Conservation (phyloP, 2,797 vertebrate species). For the Onychomys arenicola region DNA sequence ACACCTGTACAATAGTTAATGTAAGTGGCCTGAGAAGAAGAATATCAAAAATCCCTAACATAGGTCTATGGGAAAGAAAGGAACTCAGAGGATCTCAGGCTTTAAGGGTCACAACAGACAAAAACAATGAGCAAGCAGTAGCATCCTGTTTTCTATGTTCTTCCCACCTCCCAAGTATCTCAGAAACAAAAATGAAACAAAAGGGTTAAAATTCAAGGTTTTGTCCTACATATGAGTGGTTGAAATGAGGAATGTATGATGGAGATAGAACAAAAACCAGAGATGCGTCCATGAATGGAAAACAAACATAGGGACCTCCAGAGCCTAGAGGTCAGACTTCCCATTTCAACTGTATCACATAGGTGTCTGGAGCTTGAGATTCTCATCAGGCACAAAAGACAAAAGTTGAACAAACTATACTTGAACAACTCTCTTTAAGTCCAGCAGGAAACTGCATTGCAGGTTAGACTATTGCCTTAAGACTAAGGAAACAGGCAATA, state of each 20-base stretch:
- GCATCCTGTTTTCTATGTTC: not conserved
- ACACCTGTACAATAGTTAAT: not conserved
- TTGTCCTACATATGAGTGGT: not conserved
- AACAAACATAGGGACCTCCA: fast-evolving
- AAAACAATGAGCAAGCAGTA: not conserved
- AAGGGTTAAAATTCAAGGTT: not conserved
- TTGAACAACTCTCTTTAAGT: not conserved
- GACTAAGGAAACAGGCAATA: not conserved
- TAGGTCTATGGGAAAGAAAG: not conserved
- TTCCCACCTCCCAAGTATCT: not conserved
- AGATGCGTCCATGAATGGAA: not conserved
- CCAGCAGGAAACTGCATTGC: not conserved
- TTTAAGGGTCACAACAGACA: not conserved
- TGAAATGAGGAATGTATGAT: not conserved
- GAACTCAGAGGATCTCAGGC: not conserved
- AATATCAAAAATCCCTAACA: not conserved
- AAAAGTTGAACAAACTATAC: not conserved
- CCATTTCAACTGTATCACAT: fast-evolving
- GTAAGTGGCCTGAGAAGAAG: not conserved
- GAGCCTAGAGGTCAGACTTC: not conserved
- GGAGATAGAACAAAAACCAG: not conserved
- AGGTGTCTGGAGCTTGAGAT: not conserved
- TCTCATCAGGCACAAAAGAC: not conserved
- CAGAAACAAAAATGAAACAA: not conserved
- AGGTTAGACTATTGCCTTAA: fast-evolving